phyloP scores from a whole-genome alignment of 2,888 invertebrate species.

The Ethmia dodecea region DNA sequence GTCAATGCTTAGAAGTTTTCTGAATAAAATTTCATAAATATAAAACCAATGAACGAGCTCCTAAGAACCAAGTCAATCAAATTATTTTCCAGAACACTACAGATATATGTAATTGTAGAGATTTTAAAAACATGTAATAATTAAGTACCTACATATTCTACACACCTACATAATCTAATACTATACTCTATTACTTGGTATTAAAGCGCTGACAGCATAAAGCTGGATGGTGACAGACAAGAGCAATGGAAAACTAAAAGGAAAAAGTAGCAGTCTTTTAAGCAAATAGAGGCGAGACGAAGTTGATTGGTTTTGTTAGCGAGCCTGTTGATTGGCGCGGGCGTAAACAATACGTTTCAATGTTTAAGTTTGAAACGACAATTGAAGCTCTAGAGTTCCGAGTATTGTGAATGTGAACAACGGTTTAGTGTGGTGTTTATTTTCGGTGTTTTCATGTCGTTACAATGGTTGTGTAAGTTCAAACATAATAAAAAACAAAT shows the following conservation, averaged over 20 bases:
- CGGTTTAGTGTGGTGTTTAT: slow-evolving; percentile 31
- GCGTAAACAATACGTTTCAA: slow-evolving; percentile 70
- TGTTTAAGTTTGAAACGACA: slow-evolving; percentile 72
- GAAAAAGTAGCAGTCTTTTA: slow-evolving; percentile 70
- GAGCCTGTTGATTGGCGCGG: slow-evolving; percentile 73
- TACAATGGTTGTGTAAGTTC: not conserved
- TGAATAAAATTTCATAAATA: too few species aligned
- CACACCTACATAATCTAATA: too few species aligned
- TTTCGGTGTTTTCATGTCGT: slow-evolving; percentile 15
- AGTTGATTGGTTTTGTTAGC: slow-evolving; percentile 79
- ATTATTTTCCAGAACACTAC: too few species aligned
- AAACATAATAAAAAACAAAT: too few species aligned
- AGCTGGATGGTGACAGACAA: slow-evolving; percentile 1
- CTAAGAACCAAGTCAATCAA: too few species aligned
- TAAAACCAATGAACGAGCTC: too few species aligned
- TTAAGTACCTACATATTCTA: too few species aligned
- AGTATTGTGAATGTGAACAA: slow-evolving; percentile 38
- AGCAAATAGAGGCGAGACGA: slow-evolving; percentile 77
- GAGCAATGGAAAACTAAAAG: slow-evolving; percentile 63
- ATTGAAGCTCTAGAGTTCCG: slow-evolving; percentile 57
- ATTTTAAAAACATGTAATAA: too few species aligned
- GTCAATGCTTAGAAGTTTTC: too few species aligned
- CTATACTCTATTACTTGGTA: too few species aligned
- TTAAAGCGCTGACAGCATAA: too few species aligned
- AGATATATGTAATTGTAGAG: too few species aligned